Evolutionary conservation across 2,113 vertebrate species (phyloP).

Genomic region (Chrysemys picta): DNA sequence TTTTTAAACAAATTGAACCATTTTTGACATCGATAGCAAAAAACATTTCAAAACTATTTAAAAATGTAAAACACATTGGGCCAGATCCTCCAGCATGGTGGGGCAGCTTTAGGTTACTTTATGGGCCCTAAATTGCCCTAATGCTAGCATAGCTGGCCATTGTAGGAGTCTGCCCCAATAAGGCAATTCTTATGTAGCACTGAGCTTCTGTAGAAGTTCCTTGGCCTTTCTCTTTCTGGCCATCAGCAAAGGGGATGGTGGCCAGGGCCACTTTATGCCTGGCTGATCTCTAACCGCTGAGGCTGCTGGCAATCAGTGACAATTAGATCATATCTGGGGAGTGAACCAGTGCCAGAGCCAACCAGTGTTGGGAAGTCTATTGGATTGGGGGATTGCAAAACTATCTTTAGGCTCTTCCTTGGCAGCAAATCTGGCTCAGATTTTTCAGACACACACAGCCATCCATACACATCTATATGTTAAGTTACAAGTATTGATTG

Average conservation of each 20-base stretch:
- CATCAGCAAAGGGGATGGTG: neutral
- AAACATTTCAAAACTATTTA: neutral
- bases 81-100: neutral
- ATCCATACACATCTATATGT: neutral
- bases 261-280: constrained; percentile 51
- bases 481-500: neutral
- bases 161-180: neutral
- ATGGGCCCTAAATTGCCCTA: neutral
- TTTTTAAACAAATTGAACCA: neutral
- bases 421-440: neutral
- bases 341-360: constrained; percentile 31
- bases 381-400: neutral
- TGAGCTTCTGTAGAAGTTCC: neutral
- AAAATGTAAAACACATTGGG: accelerated
- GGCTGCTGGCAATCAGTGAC: constrained; percentile 33
- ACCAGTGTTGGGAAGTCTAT: constrained; percentile 32
- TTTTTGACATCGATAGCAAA: neutral
- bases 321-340: constrained; percentile 47
- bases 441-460: neutral
- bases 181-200: neutral
- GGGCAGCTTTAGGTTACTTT: neutral
- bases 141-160: neutral
- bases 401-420: neutral
- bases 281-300: constrained; percentile 45
- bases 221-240: neutral